phyloP scores from a whole-genome alignment of 2,113 vertebrate species.

The Oncorhynchus nerka region DNA sequence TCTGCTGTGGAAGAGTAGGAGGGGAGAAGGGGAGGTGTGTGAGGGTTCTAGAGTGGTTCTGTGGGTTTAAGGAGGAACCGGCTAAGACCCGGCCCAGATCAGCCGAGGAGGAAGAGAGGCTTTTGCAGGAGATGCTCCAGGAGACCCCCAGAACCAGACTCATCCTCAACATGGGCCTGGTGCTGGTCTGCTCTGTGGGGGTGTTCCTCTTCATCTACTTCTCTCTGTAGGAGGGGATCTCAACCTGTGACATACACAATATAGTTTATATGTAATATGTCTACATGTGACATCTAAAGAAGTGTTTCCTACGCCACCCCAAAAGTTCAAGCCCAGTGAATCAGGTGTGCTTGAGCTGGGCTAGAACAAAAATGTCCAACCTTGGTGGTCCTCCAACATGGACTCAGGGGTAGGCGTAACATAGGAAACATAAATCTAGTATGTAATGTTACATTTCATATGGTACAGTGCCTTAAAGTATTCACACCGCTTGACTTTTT shows the following conservation, averaged over 20 bases:
- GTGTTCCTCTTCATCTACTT: slow-evolving; percentile 92
- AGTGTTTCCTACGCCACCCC: too few species aligned
- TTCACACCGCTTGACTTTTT: too few species aligned
- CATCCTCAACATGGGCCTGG: slow-evolving; percentile 80
- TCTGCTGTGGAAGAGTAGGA: slow-evolving; percentile 4
- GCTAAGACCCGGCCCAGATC: slow-evolving; percentile 68
- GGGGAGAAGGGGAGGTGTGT: slow-evolving; percentile 10
- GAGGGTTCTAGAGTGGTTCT: slow-evolving; percentile 77
- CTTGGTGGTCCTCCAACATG: too few species aligned
- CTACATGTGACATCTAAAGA: background rate
- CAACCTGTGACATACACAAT: background rate
- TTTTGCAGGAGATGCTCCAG: slow-evolving; percentile 82
- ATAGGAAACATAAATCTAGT: too few species aligned
- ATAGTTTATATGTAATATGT: background rate
- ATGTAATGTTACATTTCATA: too few species aligned
- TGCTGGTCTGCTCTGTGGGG: slow-evolving; percentile 80
- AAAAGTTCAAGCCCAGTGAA: too few species aligned
- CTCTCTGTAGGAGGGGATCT: slow-evolving; percentile 73
- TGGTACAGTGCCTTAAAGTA: too few species aligned
- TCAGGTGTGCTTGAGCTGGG: too few species aligned
- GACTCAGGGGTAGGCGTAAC: too few species aligned
- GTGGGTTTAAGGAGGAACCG: slow-evolving; percentile 77
- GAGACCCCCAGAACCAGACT: slow-evolving; percentile 79
- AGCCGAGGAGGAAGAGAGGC: slow-evolving; percentile 75
- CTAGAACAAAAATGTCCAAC: too few species aligned